Percentiles rank a stretch among this genome's conserved stretches.
These are phyloP conservation scores for Esox masquinongy DNA, from an alignment of 2,797 vertebrate species.

Conservation along the genomic window DNA sequence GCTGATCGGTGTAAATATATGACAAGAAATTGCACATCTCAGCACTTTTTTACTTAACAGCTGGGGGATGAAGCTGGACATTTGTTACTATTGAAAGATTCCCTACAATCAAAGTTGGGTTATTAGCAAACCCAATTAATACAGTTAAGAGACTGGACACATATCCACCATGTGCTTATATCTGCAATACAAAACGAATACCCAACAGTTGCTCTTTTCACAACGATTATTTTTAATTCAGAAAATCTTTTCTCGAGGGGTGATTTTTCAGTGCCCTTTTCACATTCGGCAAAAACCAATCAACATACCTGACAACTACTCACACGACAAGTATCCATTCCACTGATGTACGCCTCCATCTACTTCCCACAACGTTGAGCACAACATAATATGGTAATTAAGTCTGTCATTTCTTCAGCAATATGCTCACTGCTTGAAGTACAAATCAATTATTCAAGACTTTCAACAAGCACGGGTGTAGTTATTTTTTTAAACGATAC, in stretches of 20 bases:
- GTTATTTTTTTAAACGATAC: slow-evolving; percentile 35
- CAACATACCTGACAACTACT: not conserved
- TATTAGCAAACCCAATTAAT: not conserved
- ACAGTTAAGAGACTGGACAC: not conserved
- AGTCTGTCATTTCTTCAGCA: slow-evolving; percentile 23
- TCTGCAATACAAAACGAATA: no score
- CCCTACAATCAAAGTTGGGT: not conserved
- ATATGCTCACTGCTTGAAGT: slow-evolving; percentile 30
- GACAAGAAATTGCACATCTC: not conserved
- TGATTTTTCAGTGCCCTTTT: not conserved
- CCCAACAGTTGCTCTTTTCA: not conserved
- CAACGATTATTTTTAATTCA: not conserved
- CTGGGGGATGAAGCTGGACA: no score
- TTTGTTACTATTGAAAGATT: no score
- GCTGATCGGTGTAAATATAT: not conserved
- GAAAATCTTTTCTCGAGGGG: not conserved
- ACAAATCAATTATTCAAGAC: slow-evolving; percentile 33
- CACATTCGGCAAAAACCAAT: not conserved
- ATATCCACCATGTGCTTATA: no score
- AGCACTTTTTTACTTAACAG: no score
- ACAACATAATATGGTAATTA: slow-evolving; percentile 17
- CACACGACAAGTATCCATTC: slow-evolving; percentile 2
- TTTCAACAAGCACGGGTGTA: slow-evolving; percentile 15
- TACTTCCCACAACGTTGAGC: not conserved
- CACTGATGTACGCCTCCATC: slow-evolving; percentile 11